Percentiles rank a stretch among this genome's conserved stretches.
These are phyloP conservation scores for Thomomys bottae DNA, from an alignment of 2,113 vertebrate species.

Conservation along the genomic window DNA sequence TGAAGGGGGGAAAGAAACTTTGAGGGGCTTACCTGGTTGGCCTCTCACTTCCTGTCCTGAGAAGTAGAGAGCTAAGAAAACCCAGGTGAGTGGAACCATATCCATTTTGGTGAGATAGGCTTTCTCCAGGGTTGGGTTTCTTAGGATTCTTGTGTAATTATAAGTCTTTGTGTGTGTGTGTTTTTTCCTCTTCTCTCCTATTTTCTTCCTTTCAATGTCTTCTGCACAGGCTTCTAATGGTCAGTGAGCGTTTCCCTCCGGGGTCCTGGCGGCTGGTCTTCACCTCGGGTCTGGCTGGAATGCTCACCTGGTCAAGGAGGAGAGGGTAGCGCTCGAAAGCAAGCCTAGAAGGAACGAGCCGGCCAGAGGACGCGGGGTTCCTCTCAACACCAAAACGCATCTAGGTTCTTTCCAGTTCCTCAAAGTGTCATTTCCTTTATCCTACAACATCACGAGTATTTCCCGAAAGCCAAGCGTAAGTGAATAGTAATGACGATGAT, in stretches of 20 bases:
- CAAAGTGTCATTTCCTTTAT: constrained; percentile 77
- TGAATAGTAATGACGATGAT: background rate
- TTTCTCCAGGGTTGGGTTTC: constrained; percentile 59
- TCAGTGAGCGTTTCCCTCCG: constrained; percentile 52
- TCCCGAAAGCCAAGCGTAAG: constrained; percentile 66
- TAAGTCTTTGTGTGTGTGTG: constrained; percentile 74
- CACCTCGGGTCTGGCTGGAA: constrained; percentile 59
- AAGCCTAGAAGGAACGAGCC: constrained; percentile 15
- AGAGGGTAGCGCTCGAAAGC: constrained; percentile 61
- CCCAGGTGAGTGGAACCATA: constrained; percentile 89
- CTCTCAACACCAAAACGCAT: constrained; percentile 62
- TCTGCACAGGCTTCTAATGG: constrained; percentile 61
- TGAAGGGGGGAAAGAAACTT: constrained; percentile 61
- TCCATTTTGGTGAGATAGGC: constrained; percentile 86
- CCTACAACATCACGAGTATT: constrained; percentile 65
- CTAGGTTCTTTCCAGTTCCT: constrained; percentile 75
- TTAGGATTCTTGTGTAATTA: constrained; percentile 60
- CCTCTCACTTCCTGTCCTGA: constrained; percentile 84
- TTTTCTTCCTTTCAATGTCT: constrained; percentile 62
- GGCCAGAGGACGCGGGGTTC: constrained; percentile 59
- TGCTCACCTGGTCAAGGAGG: constrained; percentile 51
- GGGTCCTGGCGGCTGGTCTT: constrained; percentile 57
- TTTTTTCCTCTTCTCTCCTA: constrained; percentile 40
- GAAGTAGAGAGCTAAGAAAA: constrained; percentile 88
- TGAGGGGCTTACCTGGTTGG: constrained; percentile 90